Conservation (phyloP, 2,888 invertebrate species). For the Kuschelorhynchus macadamiae region DNA sequence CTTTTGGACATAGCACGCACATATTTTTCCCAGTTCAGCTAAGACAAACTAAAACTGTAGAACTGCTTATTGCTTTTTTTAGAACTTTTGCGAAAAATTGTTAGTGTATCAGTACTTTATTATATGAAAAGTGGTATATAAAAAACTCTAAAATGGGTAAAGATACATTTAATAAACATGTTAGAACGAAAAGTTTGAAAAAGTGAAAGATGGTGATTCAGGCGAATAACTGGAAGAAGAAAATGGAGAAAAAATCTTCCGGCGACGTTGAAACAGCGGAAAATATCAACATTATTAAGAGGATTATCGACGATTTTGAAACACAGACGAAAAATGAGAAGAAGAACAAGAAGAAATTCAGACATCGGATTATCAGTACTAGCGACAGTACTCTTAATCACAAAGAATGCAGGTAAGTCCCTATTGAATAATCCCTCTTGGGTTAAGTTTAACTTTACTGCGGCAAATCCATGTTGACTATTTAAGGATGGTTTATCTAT, state of each 20-base stretch:
- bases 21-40: no score
- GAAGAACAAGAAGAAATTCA: conserved; percentile 50
- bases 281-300: conserved; percentile 65
- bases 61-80: no score
- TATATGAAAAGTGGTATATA: no score
- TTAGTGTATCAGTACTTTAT: no score
- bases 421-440: no score
- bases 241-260: conserved; percentile 51
- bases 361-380: conserved; percentile 29
- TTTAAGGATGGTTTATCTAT: no score
- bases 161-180: conserved; percentile 5
- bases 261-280: conserved; percentile 55
- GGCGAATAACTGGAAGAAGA: conserved; percentile 40
- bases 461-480: no score
- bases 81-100: no score
- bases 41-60: no score
- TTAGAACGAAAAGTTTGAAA: conserved; percentile 13
- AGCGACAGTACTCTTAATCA: conserved; percentile 42
- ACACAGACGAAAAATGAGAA: conserved; percentile 49
- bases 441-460: no score
- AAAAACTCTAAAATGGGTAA: conserved; percentile 1
- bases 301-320: conserved; percentile 65
- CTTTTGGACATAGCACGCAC: no score
- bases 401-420: conserved; percentile 48
- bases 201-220: conserved; percentile 42